Evolutionary conservation across 2,113 vertebrate genomes (phyloP).

Genomic region (Ictalurus punctatus): DNA sequence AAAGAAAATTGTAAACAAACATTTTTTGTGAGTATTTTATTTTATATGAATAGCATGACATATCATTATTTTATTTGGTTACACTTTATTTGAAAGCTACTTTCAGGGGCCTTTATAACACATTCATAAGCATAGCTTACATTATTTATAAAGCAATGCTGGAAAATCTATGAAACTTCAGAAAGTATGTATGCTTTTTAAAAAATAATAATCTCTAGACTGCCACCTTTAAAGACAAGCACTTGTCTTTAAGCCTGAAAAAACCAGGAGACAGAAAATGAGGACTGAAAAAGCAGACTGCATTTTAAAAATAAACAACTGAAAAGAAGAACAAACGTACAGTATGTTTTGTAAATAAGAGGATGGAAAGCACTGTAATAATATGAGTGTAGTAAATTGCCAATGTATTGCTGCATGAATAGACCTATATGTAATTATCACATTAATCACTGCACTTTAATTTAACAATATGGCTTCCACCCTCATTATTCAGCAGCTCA

Average conservation of each 20-base stretch:
- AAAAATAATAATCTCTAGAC: not conserved
- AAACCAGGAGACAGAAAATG: not conserved
- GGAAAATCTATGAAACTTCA: not conserved
- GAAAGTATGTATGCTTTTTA: not conserved
- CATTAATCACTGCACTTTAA: no score
- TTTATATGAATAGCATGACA: no score
- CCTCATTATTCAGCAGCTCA: no score
- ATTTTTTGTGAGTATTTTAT: no score
- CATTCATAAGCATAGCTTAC: not conserved
- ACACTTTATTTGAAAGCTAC: not conserved
- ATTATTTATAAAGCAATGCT: not conserved
- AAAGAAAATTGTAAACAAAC: not conserved
- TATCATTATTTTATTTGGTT: not conserved
- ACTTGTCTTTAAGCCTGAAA: not conserved
- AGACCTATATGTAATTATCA: not conserved
- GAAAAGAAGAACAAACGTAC: not conserved
- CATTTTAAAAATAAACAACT: not conserved
- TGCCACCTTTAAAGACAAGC: not conserved
- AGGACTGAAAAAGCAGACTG: not conserved
- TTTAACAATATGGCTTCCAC: no score
- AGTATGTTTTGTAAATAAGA: not conserved
- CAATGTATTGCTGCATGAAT: not conserved
- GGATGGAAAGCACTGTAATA: not conserved
- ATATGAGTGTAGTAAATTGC: not conserved
- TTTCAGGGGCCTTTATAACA: not conserved